These are phyloP conservation scores for Podarcis lilfordi DNA, from an alignment of 2,797 vertebrate species.

Conservation along the genomic window DNA sequence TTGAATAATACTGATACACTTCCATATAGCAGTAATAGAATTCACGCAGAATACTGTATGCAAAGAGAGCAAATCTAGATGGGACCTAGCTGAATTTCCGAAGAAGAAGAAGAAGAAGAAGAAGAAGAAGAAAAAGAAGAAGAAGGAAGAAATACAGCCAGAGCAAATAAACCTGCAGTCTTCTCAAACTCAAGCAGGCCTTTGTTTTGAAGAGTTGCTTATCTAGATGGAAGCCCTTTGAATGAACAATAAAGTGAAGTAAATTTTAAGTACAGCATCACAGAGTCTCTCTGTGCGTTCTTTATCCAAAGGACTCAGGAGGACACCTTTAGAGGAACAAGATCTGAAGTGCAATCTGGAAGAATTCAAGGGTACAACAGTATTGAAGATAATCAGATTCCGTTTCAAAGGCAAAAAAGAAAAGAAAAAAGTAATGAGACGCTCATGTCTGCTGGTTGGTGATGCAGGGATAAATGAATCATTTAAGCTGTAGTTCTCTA, in stretches of 20 bases:
- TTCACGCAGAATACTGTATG: background rate
- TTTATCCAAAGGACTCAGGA: constrained; percentile 45
- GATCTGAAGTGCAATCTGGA: constrained; percentile 53
- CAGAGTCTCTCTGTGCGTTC: constrained; percentile 38
- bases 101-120: no score
- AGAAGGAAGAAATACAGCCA: background rate
- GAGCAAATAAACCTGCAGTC: constrained; percentile 19
- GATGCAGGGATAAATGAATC: constrained; percentile 18
- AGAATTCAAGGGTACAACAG: constrained; percentile 51
- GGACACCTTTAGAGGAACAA: constrained; percentile 46
- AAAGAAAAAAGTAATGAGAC: background rate
- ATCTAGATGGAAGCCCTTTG: constrained; percentile 51
- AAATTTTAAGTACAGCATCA: constrained; percentile 55
- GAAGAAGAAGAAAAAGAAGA: no score
- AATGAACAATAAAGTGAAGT: constrained; percentile 54
- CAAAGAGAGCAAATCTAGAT: background rate
- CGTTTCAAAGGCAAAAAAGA: constrained; percentile 38
- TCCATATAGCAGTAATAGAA: no score
- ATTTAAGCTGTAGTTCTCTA: constrained; percentile 3
- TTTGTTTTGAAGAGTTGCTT: constrained; percentile 61
- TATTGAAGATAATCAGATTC: constrained; percentile 48
- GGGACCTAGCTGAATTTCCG: background rate
- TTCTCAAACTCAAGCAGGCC: constrained; percentile 50
- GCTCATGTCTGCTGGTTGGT: background rate
- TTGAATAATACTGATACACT: background rate